phyloP scores from a whole-genome alignment of 2,797 vertebrate species.

The Lagodon rhomboides region DNA sequence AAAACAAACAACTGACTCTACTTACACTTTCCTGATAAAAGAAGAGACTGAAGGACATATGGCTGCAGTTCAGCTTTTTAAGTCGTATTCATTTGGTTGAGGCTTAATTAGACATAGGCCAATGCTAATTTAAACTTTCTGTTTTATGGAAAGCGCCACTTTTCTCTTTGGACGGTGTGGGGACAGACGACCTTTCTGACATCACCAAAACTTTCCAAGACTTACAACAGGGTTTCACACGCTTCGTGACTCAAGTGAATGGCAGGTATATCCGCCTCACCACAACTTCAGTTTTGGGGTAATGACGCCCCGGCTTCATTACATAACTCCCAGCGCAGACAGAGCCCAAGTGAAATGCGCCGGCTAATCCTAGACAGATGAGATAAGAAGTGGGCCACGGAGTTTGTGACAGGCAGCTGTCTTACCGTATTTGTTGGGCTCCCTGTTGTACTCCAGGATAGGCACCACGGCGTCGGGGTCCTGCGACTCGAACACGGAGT shows the following conservation, averaged over 20 bases:
- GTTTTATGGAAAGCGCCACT: neutral
- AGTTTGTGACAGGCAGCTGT: conserved; percentile 19
- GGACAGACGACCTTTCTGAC: neutral
- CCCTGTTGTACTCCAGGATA: conserved; percentile 86
- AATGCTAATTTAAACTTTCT: neutral
- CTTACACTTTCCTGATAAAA: neutral
- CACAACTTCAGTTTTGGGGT: neutral
- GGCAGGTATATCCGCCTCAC: no score
- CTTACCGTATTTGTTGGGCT: conserved; percentile 88
- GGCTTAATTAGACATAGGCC: neutral
- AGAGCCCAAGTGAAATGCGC: conserved; percentile 7
- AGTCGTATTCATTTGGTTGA: neutral
- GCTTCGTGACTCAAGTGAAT: neutral
- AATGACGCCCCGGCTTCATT: conserved; percentile 4
- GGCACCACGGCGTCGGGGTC: conserved; percentile 74
- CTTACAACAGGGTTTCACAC: neutral
- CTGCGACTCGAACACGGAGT: conserved; percentile 55
- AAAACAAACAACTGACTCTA: neutral
- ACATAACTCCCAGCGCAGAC: conserved; percentile 18
- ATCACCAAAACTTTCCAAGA: neutral
- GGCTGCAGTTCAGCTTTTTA: neutral
- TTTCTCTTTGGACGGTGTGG: neutral
- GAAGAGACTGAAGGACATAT: neutral
- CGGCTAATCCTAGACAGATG: conserved; percentile 61
- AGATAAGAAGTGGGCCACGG: conserved; percentile 66